Conservation (phyloP, 1,140 invertebrate genomes). For the Drosophila arizonae region DNA sequence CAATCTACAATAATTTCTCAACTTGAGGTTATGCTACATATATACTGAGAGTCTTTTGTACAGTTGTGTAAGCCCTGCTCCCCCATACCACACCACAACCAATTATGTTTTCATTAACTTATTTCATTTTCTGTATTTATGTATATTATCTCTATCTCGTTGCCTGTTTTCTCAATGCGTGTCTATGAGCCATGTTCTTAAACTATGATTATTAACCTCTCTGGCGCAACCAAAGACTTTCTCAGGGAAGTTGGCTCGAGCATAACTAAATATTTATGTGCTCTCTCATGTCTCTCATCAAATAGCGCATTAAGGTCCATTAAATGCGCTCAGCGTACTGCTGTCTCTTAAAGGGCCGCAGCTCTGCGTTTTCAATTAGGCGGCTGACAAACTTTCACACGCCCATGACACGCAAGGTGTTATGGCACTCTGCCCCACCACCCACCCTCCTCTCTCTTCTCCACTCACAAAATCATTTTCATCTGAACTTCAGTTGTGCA, state of each 20-base stretch:
- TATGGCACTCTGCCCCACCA: background rate
- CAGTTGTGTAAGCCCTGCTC: conserved; percentile 38
- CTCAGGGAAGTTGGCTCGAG: conserved; percentile 53
- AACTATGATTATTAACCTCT: conserved; percentile 67
- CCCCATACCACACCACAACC: background rate
- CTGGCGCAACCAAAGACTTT: conserved; percentile 37
- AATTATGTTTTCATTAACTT: conserved; percentile 37
- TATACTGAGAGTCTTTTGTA: conserved; percentile 11
- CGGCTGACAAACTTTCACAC: conserved; percentile 58
- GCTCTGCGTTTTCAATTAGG: conserved; percentile 59
- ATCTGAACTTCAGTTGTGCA: conserved; percentile 85
- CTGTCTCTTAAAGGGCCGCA: background rate
- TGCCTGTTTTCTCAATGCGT: conserved; percentile 49
- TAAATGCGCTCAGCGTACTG: conserved; percentile 42
- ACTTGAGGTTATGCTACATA: conserved; percentile 28
- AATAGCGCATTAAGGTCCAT: conserved; percentile 61
- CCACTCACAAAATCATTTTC: conserved; percentile 28
- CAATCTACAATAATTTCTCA: background rate
- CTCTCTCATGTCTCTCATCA: conserved; percentile 19
- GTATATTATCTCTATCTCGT: background rate
- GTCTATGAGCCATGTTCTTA: conserved; percentile 59
- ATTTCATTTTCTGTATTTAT: conserved; percentile 33
- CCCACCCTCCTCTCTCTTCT: conserved; percentile 18
- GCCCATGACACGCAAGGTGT: conserved; percentile 61
- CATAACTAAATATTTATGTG: conserved; percentile 42